Conservation (phyloP, 2,113 vertebrate species). For the Caloenas nicobarica region DNA sequence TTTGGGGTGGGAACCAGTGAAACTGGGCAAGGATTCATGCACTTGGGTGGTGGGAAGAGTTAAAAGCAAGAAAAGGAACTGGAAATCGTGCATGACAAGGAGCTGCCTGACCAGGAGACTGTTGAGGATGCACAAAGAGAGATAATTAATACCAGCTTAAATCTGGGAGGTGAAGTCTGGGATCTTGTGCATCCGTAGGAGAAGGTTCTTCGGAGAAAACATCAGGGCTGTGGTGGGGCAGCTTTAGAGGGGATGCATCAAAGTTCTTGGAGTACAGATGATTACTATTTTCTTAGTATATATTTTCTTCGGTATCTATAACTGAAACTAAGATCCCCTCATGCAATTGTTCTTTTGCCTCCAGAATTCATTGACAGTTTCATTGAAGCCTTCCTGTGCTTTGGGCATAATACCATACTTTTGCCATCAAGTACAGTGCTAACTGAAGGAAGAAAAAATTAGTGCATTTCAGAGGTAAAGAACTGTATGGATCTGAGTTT, state of each 20-base stretch:
- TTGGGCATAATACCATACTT: not conserved
- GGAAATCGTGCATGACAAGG: not conserved
- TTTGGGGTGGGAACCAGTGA: not conserved
- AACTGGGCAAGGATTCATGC: not conserved
- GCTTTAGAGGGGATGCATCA: not conserved
- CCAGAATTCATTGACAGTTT: not conserved
- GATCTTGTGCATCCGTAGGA: not conserved
- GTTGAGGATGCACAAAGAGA: not conserved
- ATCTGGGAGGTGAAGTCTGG: not conserved
- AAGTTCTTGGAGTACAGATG: not conserved
- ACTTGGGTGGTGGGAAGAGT: not conserved
- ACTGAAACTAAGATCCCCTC: not conserved
- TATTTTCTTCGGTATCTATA: not conserved
- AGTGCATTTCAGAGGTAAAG: not conserved
- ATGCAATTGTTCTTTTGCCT: not conserved
- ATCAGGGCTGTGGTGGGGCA: not conserved
- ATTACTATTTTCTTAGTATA: not conserved
- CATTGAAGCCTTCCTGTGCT: not conserved
- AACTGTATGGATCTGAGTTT: not conserved
- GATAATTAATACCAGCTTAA: not conserved
- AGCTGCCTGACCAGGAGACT: not conserved
- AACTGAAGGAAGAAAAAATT: not conserved
- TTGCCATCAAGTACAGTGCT: not conserved
- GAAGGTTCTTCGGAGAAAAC: not conserved
- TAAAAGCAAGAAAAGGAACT: not conserved